Conservation (phyloP, 2,888 invertebrate genomes). For the Teleogryllus oceanicus region DNA sequence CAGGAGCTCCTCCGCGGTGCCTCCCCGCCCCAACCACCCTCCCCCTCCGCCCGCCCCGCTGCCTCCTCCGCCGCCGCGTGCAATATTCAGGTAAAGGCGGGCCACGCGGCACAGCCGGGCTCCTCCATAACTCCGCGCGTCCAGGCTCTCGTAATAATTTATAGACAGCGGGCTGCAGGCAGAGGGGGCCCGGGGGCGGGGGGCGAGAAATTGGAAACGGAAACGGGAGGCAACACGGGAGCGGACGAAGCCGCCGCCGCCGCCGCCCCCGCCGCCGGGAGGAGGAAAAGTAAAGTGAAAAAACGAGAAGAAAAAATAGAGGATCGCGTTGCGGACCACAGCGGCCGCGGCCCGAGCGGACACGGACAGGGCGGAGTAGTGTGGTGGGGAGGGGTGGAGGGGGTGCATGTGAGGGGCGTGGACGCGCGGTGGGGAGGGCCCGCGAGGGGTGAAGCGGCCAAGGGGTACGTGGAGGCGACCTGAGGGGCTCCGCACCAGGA, state of each 20-base stretch:
- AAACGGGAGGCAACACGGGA: not conserved
- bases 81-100: conserved; percentile 18
- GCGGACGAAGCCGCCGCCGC: not conserved
- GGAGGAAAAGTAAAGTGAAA: not conserved
- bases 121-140: conserved; percentile 10
- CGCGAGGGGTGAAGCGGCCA: no score
- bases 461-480: no score
- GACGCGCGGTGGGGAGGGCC: no score
- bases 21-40: not conserved
- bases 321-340: not conserved
- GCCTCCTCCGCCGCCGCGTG: not conserved
- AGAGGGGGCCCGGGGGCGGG: not conserved
- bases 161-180: not conserved
- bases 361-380: no score
- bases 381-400: no score
- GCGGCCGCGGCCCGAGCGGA: not conserved
- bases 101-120: not conserved
- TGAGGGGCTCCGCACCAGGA: no score
- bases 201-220: conserved; percentile 18
- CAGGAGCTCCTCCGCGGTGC: not conserved
- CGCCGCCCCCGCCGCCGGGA: not conserved
- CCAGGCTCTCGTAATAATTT: conserved; percentile 7
- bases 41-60: not conserved
- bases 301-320: not conserved
- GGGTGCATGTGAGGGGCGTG: no score